These are phyloP conservation scores for Aelia acuminata DNA, from an alignment of 2,888 invertebrate species.

Conservation along the genomic window DNA sequence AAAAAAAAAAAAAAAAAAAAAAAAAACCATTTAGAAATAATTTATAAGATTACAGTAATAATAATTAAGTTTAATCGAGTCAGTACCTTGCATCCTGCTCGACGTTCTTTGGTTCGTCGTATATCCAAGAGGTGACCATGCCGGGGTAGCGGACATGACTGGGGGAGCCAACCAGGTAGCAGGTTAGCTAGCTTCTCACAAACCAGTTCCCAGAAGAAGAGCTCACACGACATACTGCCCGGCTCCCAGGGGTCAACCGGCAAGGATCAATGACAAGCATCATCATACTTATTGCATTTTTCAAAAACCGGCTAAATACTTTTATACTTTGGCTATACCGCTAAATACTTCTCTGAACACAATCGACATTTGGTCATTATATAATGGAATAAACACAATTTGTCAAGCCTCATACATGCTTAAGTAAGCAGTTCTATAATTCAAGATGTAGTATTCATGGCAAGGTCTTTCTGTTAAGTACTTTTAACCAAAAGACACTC, in stretches of 20 bases:
- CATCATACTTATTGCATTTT: not conserved
- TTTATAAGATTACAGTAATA: too few species aligned
- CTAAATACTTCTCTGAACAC: too few species aligned
- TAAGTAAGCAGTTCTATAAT: too few species aligned
- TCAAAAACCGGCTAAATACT: not conserved
- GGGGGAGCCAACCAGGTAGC: slow-evolving; percentile 30
- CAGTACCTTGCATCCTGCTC: slow-evolving; percentile 47
- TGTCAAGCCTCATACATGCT: too few species aligned
- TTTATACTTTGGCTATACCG: too few species aligned
- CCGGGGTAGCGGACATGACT: slow-evolving; percentile 61
- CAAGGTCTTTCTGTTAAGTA: too few species aligned
- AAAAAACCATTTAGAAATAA: too few species aligned
- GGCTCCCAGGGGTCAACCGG: not conserved
- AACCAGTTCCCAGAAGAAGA: slow-evolving; percentile 55
- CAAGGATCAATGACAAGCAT: not conserved
- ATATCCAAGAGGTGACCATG: slow-evolving; percentile 64
- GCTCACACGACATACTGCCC: slow-evolving; percentile 52
- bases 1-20: too few species aligned
- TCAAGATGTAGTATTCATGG: too few species aligned
- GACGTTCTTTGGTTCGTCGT: slow-evolving; percentile 61
- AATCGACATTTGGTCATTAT: too few species aligned
- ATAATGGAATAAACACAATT: too few species aligned
- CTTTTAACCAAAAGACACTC: too few species aligned
- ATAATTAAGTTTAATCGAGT: not conserved
- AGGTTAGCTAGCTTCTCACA: slow-evolving; percentile 50